Evolutionary conservation across 1,140 invertebrate species (phyloP).

Genomic region (Adoxophyes honmai): DNA sequence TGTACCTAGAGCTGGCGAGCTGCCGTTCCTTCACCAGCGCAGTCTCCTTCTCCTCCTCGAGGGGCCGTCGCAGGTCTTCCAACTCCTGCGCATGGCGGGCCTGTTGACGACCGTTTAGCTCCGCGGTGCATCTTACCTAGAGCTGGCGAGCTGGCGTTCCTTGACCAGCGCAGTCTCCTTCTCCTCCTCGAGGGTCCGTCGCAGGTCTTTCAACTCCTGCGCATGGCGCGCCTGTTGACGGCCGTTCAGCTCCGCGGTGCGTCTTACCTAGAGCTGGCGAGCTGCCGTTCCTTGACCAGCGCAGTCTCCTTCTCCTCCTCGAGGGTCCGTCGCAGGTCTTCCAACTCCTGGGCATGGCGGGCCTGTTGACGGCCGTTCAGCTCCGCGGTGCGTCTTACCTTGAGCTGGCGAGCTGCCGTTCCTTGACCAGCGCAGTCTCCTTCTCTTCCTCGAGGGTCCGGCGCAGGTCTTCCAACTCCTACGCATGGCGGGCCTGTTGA

Average conservation of each 20-base stretch:
- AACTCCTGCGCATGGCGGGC: too few relatives aligned
- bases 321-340: constrained; percentile 45
- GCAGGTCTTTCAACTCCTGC: constrained; percentile 49
- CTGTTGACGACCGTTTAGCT: too few relatives aligned
- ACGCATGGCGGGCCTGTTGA: too few relatives aligned
- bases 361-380: constrained; percentile 44
- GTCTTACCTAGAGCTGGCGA: constrained; percentile 65
- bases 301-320: constrained; percentile 58
- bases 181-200: constrained; percentile 51
- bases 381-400: constrained; percentile 55
- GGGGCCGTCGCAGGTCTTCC: too few relatives aligned
- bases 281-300: constrained; percentile 43
- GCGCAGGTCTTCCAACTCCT: too few relatives aligned
- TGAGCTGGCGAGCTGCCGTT: too few relatives aligned
- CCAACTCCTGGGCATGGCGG: constrained; percentile 50
- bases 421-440: too few relatives aligned
- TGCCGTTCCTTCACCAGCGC: too few relatives aligned
- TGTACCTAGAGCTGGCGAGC: too few relatives aligned
- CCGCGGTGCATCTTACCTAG: too few relatives aligned
- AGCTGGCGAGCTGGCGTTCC: constrained; percentile 59
- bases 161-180: constrained; percentile 57
- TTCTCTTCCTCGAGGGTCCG: too few relatives aligned
- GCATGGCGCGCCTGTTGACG: constrained; percentile 47
- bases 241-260: constrained; percentile 50
- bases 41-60: too few relatives aligned